Percentiles rank a stretch among this genome's conserved stretches.
Evolutionary conservation across 2,797 vertebrate species (phyloP).

Genomic region (Staurois parvus): DNA sequence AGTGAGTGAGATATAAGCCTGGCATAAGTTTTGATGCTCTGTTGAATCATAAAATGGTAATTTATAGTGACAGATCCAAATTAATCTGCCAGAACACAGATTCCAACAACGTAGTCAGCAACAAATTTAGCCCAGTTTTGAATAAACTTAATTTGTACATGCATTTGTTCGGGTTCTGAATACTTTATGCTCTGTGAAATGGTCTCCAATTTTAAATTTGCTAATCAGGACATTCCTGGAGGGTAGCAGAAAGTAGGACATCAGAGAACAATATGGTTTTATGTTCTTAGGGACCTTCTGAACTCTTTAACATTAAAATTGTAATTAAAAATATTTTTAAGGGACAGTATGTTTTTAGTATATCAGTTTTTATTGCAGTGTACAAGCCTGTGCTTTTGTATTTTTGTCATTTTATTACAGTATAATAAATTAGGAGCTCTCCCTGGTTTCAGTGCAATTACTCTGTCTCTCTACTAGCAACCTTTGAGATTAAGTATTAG

Average conservation of each 20-base stretch:
- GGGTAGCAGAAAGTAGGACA: slow-evolving; percentile 6
- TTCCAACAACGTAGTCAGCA: slow-evolving; percentile 1
- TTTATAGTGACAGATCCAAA: slow-evolving; percentile 16
- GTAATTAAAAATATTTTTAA: background rate
- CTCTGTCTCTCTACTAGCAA: too few relatives aligned
- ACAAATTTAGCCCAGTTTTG: slow-evolving; percentile 14
- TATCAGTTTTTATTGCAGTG: background rate
- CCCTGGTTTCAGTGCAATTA: too few relatives aligned
- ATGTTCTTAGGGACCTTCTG: background rate
- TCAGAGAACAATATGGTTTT: background rate
- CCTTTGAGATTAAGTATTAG: too few relatives aligned
- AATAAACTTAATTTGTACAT: slow-evolving; percentile 26
- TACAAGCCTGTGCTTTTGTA: too few relatives aligned
- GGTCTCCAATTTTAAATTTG: background rate
- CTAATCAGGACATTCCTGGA: slow-evolving; percentile 5
- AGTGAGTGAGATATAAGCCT: background rate
- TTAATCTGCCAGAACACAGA: slow-evolving; percentile 17
- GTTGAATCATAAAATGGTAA: slow-evolving; percentile 20
- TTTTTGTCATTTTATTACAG: too few relatives aligned
- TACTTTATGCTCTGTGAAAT: background rate
- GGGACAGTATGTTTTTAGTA: too few relatives aligned
- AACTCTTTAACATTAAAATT: background rate
- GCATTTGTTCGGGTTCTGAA: slow-evolving; percentile 13
- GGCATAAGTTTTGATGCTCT: background rate
- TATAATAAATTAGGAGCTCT: too few relatives aligned